Base-by-base conservation (phyloP, 2,888 invertebrate genomes). In the Cylloceria caligata region DNA sequence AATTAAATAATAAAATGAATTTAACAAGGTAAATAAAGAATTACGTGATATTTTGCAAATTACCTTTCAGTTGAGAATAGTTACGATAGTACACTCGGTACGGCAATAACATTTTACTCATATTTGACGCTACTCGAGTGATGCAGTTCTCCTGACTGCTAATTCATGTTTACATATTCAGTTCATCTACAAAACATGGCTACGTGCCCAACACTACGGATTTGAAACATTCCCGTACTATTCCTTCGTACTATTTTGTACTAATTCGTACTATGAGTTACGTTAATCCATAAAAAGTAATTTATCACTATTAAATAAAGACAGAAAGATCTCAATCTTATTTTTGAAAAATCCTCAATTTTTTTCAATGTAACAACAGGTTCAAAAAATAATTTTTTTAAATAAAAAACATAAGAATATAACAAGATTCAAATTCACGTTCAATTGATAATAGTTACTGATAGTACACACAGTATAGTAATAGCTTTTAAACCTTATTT, bases 401-500 rank as follows among this genome's bases (percentile, higher is more conserved):
- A 42, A 42, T 42, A 36, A 64, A 39, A 27, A 42, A 27, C 6
- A 0, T 3, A 6, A 2, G 1, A 5, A 47, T 47, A 42, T 13
- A 4, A 4, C 5, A 30, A 3, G 7, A 42, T 6, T 39, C 19
- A 2, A 65, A 16, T 65, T 65, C 7, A 3, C 52, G 36, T 34
- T 13, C 30, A 16, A 36, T 49, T 52, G 36, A 19, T 5, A 21
- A 68, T 36, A 13, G n/a, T n/a, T n/a, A n/a, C n/a, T n/a, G n/a
- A n/a, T 1, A 2, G 39, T 39, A 16, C 6, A 13, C 30, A 3
- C 6, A 13, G 36, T 4, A 21, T 13, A 11, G 42, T 36, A 5
- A 13, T 27, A 42, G 64, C 19, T 21, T 64, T 71, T 39, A 39
- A 30, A 42, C 55, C 39, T 57, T 42, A 30, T 57, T 57, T 71